phyloP scores from a whole-genome alignment of 1,140 invertebrate genomes.

The Penaeus vannamei region DNA sequence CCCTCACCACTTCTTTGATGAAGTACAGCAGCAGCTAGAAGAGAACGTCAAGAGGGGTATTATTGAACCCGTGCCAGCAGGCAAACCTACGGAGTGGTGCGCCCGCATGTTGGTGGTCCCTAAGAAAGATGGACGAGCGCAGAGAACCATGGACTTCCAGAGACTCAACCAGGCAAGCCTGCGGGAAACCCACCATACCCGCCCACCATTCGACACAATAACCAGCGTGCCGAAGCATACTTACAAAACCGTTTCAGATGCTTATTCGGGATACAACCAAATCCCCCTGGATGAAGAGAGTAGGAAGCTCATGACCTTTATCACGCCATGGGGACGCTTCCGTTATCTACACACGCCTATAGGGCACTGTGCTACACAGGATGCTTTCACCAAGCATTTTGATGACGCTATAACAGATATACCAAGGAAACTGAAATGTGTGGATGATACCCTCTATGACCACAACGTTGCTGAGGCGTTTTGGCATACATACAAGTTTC shows the following conservation, averaged over 20 bases:
- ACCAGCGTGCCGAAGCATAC: background rate
- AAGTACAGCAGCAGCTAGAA: no score
- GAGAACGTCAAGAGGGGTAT: no score
- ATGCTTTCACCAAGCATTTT: slow-evolving; percentile 26
- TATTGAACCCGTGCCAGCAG: no score
- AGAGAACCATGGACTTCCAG: no score
- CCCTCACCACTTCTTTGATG: no score
- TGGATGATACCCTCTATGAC: background rate
- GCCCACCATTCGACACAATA: no score
- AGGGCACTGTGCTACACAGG: slow-evolving; percentile 1
- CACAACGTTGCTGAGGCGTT: background rate
- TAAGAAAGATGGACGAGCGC: no score
- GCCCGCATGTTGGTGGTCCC: no score
- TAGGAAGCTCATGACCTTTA: background rate
- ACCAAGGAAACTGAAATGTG: slow-evolving; percentile 12
- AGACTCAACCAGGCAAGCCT: no score
- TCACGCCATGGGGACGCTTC: background rate
- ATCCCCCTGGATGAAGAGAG: background rate
- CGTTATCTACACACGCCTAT: slow-evolving; percentile 13
- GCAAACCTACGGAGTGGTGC: no score
- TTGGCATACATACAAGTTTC: no score
- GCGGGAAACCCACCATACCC: no score
- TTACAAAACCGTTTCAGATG: background rate
- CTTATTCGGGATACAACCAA: background rate
- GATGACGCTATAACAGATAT: slow-evolving; percentile 13